Conservation (phyloP, 2,797 vertebrate genomes). For the Tiaroga cobitis region DNA sequence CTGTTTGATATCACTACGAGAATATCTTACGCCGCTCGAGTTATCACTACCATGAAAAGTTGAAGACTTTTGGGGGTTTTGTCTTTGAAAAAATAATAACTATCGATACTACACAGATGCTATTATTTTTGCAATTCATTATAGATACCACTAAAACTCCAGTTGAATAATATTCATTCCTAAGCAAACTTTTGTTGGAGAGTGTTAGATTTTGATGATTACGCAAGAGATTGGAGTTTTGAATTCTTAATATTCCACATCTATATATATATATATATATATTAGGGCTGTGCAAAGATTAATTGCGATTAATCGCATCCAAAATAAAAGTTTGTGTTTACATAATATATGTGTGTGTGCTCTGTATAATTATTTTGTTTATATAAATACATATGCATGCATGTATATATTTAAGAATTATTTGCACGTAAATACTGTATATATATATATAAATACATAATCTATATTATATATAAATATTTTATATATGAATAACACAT, state of each 20-base stretch:
- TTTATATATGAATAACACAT: too few relatives aligned
- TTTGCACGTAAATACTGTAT: too few relatives aligned
- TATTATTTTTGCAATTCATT: background rate
- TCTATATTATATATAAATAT: too few relatives aligned
- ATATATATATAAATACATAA: too few relatives aligned
- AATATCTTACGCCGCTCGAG: background rate
- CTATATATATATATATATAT: too few relatives aligned
- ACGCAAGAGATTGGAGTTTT: background rate
- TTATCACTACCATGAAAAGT: background rate
- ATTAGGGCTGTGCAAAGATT: too few relatives aligned
- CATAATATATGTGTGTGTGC: too few relatives aligned
- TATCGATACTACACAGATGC: background rate
- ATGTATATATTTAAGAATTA: too few relatives aligned
- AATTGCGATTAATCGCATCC: too few relatives aligned
- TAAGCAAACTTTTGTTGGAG: background rate
- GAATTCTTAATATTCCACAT: background rate
- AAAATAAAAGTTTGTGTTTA: too few relatives aligned
- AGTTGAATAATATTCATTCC: background rate
- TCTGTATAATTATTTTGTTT: too few relatives aligned
- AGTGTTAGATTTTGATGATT: background rate
- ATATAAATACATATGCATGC: too few relatives aligned
- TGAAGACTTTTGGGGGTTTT: background rate
- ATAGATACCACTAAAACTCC: background rate
- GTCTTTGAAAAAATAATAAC: conserved; percentile 4
- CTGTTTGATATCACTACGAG: background rate